Percentiles rank a stretch among this genome's conserved stretches.
phyloP scores from a whole-genome alignment of 2,888 invertebrate species.

The Drosophila parthenogenetica region DNA sequence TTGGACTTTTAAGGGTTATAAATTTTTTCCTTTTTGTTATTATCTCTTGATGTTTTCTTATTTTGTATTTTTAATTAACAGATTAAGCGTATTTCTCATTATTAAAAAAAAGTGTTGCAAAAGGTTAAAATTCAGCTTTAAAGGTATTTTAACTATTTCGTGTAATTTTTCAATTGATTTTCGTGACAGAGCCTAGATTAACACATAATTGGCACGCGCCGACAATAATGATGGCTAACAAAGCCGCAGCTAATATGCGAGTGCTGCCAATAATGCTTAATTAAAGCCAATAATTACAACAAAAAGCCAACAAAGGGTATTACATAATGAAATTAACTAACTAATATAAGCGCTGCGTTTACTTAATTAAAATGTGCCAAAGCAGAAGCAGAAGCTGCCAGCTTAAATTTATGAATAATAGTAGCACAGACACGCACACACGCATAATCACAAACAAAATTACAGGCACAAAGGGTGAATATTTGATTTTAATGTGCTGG shows the following conservation, averaged over 20 bases:
- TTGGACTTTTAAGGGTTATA: slow-evolving; percentile 51
- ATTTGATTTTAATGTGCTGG: slow-evolving; percentile 72
- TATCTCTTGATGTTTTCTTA: slow-evolving; percentile 54
- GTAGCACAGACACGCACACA: background rate
- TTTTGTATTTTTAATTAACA: slow-evolving; percentile 72
- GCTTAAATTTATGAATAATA: slow-evolving; percentile 60
- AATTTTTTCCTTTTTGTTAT: slow-evolving; percentile 64
- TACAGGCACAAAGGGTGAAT: slow-evolving; percentile 54
- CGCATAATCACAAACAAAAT: slow-evolving; percentile 21
- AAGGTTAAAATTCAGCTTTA: slow-evolving; percentile 11
- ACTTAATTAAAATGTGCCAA: slow-evolving; percentile 73
- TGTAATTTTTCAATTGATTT: slow-evolving; percentile 51
- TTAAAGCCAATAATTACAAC: slow-evolving; percentile 75
- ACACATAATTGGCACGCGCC: slow-evolving; percentile 62
- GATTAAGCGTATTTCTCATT: slow-evolving; percentile 57
- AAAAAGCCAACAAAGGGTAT: slow-evolving; percentile 51
- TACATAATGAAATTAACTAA: slow-evolving; percentile 77
- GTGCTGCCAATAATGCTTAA: slow-evolving; percentile 73
- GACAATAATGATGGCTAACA: slow-evolving; percentile 49
- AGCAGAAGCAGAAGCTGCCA: slow-evolving; percentile 44
- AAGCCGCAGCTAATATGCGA: slow-evolving; percentile 69
- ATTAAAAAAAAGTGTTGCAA: slow-evolving; percentile 11
- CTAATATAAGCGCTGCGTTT: slow-evolving; percentile 65
- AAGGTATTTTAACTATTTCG: slow-evolving; percentile 30
- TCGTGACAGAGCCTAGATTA: slow-evolving; percentile 43